Conservation (phyloP, 1,140 invertebrate genomes). For the Phymorhynchus buccinoides region DNA sequence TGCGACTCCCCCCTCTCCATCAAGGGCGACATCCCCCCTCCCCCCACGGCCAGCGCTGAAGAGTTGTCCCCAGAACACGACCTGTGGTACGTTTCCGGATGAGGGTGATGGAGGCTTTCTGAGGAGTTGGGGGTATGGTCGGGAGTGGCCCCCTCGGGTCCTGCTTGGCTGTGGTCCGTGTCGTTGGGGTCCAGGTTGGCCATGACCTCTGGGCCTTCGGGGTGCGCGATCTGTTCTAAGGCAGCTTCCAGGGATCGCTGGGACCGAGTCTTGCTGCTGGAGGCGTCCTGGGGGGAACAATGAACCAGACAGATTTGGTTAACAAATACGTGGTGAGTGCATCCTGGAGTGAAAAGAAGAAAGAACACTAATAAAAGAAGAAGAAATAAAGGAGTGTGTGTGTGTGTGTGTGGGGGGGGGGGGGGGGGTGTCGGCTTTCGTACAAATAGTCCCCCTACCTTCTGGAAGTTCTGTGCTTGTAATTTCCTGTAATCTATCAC, state of each 20-base stretch:
- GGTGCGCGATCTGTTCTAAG: constrained; percentile 45
- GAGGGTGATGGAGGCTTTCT: too few relatives aligned
- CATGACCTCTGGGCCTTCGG: constrained; percentile 37
- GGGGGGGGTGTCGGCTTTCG: too few relatives aligned
- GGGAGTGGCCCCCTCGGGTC: not conserved
- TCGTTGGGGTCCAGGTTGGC: constrained; percentile 29
- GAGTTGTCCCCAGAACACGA: not conserved
- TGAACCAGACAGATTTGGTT: too few relatives aligned
- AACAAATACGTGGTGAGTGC: too few relatives aligned
- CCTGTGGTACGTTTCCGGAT: not conserved
- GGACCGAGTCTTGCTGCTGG: not conserved
- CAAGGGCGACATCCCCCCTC: not conserved
- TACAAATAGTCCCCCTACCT: too few relatives aligned
- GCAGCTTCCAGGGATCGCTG: constrained; percentile 32
- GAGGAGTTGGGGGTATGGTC: not conserved
- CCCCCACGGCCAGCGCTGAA: too few relatives aligned
- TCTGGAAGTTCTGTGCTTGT: too few relatives aligned
- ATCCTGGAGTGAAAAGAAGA: too few relatives aligned
- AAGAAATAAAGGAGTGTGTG: not conserved
- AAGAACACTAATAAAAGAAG: not conserved
- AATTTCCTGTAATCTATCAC: too few relatives aligned
- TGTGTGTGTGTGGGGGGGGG: not conserved
- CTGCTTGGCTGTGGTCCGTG: not conserved
- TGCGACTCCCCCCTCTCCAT: constrained; percentile 19
- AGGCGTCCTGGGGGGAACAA: not conserved